A percentile compares a stretch with the other conserved stretches of the same genome.
These are phyloP conservation scores for Dolichallabes microphthalmus DNA, from an alignment of 2,113 vertebrate species.

Conservation along the genomic window DNA sequence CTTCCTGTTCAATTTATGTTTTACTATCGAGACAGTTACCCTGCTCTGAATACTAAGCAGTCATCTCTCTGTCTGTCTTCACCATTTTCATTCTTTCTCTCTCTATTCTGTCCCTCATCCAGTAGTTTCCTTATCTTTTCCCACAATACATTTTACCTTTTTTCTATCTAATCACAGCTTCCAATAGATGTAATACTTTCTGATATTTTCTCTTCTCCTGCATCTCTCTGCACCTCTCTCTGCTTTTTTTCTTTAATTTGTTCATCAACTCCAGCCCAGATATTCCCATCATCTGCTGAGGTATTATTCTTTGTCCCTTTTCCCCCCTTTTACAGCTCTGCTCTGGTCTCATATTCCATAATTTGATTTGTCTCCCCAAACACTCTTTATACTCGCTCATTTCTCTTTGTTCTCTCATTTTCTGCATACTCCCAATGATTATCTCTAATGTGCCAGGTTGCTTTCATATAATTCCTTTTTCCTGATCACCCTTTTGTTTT, in stretches of 20 bases:
- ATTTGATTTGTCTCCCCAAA: not conserved
- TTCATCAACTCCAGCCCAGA: not conserved
- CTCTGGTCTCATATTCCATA: not conserved
- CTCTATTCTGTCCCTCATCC: not conserved
- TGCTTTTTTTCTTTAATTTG: not conserved
- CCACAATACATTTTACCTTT: conserved; percentile 8
- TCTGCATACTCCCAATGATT: not conserved
- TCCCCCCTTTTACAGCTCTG: not conserved
- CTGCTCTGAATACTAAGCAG: conserved; percentile 32
- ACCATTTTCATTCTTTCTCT: not conserved
- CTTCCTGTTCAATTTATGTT: not conserved
- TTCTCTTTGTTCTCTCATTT: conserved; percentile 7
- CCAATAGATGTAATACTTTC: not conserved
- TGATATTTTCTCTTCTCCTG: not conserved
- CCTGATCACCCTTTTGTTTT: not conserved
- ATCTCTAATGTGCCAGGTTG: not conserved
- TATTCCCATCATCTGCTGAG: not conserved
- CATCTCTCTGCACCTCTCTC: not conserved
- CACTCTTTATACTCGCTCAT: not conserved
- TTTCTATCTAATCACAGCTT: not conserved
- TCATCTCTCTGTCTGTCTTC: not conserved
- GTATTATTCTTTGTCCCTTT: not conserved
- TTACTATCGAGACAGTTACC: not conserved
- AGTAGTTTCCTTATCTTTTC: not conserved
- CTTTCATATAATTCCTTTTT: not conserved